phyloP scores from a whole-genome alignment of 2,888 invertebrate genomes.

The Miltochrista miniata region DNA sequence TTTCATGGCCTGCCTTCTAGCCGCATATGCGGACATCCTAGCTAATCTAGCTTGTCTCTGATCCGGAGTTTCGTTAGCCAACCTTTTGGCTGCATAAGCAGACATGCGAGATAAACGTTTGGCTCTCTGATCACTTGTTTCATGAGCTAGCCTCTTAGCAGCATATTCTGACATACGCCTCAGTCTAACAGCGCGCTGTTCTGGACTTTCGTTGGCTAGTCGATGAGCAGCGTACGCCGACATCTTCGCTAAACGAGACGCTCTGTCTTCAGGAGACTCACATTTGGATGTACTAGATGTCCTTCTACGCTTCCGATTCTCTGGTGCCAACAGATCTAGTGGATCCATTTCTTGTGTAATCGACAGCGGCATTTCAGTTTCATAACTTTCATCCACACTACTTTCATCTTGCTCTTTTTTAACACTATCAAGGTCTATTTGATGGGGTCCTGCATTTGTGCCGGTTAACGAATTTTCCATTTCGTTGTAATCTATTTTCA shows the following conservation, averaged over 20 bases:
- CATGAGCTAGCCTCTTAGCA: conserved; percentile 64
- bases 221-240: conserved; percentile 75
- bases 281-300: conserved; percentile 42
- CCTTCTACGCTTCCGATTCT: conserved; percentile 41
- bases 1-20: conserved; percentile 64
- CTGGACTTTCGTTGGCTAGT: conserved; percentile 70
- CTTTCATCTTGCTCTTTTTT: conserved; percentile 48
- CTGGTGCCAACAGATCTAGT: conserved; percentile 31
- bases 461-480: conserved; percentile 38
- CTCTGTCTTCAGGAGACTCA: conserved; percentile 65
- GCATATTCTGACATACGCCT: conserved; percentile 77
- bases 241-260: conserved; percentile 68
- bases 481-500: conserved; percentile 50
- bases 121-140: conserved; percentile 68
- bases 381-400: conserved; percentile 20
- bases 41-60: conserved; percentile 63
- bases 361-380: conserved; percentile 29
- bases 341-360: conserved; percentile 50
- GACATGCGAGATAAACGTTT: conserved; percentile 72
- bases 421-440: conserved; percentile 33
- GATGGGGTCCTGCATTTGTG: conserved; percentile 36
- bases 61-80: conserved; percentile 71
- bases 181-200: conserved; percentile 64
- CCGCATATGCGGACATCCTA: conserved; percentile 76
- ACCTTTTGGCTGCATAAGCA: conserved; percentile 69